Percentiles rank a stretch among this genome's conserved stretches.
phyloP scores from a whole-genome alignment of 2,797 vertebrate species.

The Clamator glandarius region DNA sequence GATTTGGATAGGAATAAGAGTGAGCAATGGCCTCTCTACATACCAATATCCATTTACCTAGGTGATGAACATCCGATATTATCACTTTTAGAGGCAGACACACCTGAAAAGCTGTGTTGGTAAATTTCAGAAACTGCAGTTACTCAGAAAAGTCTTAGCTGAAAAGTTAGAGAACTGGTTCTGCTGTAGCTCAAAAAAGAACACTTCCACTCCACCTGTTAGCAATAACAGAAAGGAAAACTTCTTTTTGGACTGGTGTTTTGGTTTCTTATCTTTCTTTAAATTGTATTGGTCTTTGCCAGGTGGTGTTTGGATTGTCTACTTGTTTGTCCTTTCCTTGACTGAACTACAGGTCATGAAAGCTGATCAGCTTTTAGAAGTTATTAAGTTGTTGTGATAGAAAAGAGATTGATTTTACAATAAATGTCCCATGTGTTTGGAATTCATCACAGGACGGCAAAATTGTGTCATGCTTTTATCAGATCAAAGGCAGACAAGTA shows the following conservation, averaged over 20 bases:
- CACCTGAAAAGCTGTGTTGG: no score
- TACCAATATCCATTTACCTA: no score
- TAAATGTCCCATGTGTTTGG: fast-evolving
- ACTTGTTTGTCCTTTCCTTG: neutral
- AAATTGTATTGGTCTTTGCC: neutral
- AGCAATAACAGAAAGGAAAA: neutral
- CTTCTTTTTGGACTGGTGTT: neutral
- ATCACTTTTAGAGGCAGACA: no score
- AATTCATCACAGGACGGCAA: neutral
- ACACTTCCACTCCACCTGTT: neutral
- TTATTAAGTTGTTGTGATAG: neutral
- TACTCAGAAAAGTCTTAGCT: no score
- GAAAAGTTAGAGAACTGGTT: no score
- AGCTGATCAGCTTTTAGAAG: neutral
- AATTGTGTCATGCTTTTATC: neutral
- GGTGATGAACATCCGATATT: no score
- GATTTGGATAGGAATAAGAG: no score
- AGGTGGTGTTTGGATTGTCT: neutral
- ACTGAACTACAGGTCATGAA: neutral
- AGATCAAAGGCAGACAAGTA: neutral
- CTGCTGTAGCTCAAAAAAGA: no score
- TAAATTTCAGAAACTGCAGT: no score
- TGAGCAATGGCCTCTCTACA: no score
- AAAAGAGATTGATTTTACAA: neutral
- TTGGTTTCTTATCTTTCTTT: neutral